A percentile compares a stretch with the other conserved stretches of the same genome.
phyloP scores from a whole-genome alignment of 1,140 invertebrate genomes.

The Zaprionus davidi region DNA sequence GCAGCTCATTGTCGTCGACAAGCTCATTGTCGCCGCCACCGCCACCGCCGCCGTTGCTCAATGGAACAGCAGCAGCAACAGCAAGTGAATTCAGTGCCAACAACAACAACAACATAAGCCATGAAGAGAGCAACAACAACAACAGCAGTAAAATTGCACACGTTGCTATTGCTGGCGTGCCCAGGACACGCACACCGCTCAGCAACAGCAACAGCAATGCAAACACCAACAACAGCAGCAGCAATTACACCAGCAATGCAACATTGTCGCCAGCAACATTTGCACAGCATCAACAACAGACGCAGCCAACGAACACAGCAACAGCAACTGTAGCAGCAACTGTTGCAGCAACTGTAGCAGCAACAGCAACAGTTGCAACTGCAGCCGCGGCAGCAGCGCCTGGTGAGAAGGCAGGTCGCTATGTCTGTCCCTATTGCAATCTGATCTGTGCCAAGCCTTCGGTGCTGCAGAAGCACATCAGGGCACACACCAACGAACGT shows the following conservation, averaged over 20 bases:
- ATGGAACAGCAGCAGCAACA: slow-evolving; percentile 15
- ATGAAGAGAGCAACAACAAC: slow-evolving; percentile 51
- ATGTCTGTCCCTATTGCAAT: slow-evolving; percentile 95
- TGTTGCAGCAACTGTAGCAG: slow-evolving; percentile 4
- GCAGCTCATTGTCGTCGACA: slow-evolving; percentile 79
- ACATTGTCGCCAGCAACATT: slow-evolving; percentile 64
- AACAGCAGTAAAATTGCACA: slow-evolving; percentile 15
- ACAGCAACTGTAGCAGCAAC: slow-evolving; percentile 3
- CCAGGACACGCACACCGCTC: slow-evolving; percentile 63
- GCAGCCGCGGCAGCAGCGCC: neutral
- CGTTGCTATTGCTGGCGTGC: slow-evolving; percentile 21
- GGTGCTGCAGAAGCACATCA: slow-evolving; percentile 96
- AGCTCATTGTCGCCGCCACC: slow-evolving; percentile 70
- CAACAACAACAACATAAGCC: slow-evolving; percentile 72
- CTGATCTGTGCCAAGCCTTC: slow-evolving; percentile 96
- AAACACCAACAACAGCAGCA: slow-evolving; percentile 37
- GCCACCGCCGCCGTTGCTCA: slow-evolving; percentile 25
- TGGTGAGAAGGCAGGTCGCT: slow-evolving; percentile 85
- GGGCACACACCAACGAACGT: slow-evolving; percentile 96
- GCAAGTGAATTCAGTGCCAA: slow-evolving; percentile 69
- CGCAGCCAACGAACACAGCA: slow-evolving; percentile 57
- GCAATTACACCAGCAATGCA: slow-evolving; percentile 59
- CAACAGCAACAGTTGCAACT: neutral
- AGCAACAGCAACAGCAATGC: slow-evolving; percentile 41
- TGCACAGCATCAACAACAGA: slow-evolving; percentile 70